Conservation (phyloP, 2,888 invertebrate genomes). For the Brenthis hecate region DNA sequence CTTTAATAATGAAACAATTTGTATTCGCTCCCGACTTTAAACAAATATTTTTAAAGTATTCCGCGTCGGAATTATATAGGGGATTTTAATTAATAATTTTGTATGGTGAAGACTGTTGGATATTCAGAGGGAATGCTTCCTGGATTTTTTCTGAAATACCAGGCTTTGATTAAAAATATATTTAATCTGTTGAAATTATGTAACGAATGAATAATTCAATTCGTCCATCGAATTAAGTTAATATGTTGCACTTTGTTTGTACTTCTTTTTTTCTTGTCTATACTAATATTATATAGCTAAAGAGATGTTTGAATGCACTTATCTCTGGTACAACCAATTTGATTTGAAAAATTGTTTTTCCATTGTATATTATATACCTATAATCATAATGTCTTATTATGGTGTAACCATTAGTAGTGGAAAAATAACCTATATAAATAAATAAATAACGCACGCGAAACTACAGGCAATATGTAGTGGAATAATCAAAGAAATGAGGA, state of each 20-base stretch:
- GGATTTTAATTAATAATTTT: slow-evolving; percentile 66
- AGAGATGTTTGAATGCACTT: no score
- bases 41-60: slow-evolving; percentile 56
- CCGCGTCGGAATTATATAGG: slow-evolving; percentile 46
- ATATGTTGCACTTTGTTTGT: background rate
- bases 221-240: background rate
- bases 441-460: no score
- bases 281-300: background rate
- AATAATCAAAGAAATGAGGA: no score
- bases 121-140: slow-evolving; percentile 41
- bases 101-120: slow-evolving; percentile 33
- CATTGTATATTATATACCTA: no score
- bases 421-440: no score
- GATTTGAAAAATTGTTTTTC: no score
- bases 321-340: no score
- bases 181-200: background rate
- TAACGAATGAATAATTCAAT: background rate
- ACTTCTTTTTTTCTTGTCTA: background rate
- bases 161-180: slow-evolving; percentile 37
- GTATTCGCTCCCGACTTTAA: slow-evolving; percentile 56
- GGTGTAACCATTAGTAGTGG: no score
- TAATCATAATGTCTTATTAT: no score
- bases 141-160: slow-evolving; percentile 46
- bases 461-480: no score
- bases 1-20: slow-evolving; percentile 69